Evolutionary conservation across 1,140 invertebrate genomes (phyloP).

Genomic region (Chrysoperla carnea): DNA sequence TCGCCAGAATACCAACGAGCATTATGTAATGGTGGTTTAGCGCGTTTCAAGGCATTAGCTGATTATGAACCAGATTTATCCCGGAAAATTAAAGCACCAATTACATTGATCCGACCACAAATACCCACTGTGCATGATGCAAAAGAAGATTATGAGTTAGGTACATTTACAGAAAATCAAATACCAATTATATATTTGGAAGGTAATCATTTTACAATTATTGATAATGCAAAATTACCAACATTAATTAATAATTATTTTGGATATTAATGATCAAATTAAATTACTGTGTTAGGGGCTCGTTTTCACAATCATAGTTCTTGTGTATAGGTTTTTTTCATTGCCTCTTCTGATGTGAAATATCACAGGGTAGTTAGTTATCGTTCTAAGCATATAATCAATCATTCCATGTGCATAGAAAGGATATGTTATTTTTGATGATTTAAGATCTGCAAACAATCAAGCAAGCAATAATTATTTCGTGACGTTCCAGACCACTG

Average conservation of each 20-base stretch:
- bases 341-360: too few relatives aligned
- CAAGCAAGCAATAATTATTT: too few relatives aligned
- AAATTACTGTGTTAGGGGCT: too few relatives aligned
- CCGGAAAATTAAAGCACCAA: conserved; percentile 31
- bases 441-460: too few relatives aligned
- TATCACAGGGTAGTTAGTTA: too few relatives aligned
- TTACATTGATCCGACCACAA: conserved; percentile 42
- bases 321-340: too few relatives aligned
- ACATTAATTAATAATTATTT: conserved; percentile 33
- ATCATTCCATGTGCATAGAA: too few relatives aligned
- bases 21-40: conserved; percentile 29
- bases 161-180: conserved; percentile 26
- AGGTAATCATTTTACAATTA: conserved; percentile 51
- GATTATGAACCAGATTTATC: conserved; percentile 26
- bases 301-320: too few relatives aligned
- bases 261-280: too few relatives aligned
- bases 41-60: conserved; percentile 33
- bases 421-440: too few relatives aligned
- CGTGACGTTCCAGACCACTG: too few relatives aligned
- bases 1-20: conserved; percentile 26
- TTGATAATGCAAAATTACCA: conserved; percentile 41
- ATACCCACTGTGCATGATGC: conserved; percentile 24
- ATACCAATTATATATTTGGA: conserved; percentile 35
- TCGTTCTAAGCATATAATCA: too few relatives aligned
- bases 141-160: conserved; percentile 44